Base-by-base conservation (phyloP, 2,113 vertebrate species). In the Raja brachyura region DNA sequence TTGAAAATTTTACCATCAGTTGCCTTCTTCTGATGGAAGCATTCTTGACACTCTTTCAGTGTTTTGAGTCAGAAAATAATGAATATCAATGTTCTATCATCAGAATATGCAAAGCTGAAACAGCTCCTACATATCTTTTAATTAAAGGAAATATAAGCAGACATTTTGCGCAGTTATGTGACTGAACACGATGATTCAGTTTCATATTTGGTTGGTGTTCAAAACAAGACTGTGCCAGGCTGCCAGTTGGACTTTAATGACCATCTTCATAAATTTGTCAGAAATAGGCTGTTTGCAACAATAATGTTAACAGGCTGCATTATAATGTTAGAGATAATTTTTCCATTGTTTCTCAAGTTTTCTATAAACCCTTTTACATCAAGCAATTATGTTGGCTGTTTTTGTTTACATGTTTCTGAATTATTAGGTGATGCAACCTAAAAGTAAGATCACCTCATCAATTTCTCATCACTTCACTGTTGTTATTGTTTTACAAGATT, bases 31-130 rank as follows among this genome's bases (percentile, higher is more conserved):
- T 99, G 98, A 99, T 98, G 98, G 98, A 99, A 99, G 98, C 97
- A 97, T 99, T 99, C 98, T 99, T 99, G 99, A 99, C 98, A 99
- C 97, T 98, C 97, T 97, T 98, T 98, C 97, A 97, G 97, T 98
- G 97, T 98, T 99, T 98, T 97, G 98, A 98, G 98, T 98, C 97
- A 97, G 97, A 97, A 98, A 99, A 99, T 99, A 99, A 99, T 99
- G 99, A 99, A 98, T 99, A 99, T 98, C 99, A 99, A 98, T 98
- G 98, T 99, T 98, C 98, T 98, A 97, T 97, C 97, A 96, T 94
- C 96, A 96, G 97, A 98, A 98, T 98, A 99, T 98, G 97, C 98
- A 98, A 98, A 98, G 97, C 98, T 96, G 96, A 97, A 97, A 95
- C 96, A 97, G 97, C 96, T 96, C 31, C 96, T 96, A 97, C 96